Conservation (phyloP, 2,113 vertebrate species). For the Cebidichthys violaceus region DNA sequence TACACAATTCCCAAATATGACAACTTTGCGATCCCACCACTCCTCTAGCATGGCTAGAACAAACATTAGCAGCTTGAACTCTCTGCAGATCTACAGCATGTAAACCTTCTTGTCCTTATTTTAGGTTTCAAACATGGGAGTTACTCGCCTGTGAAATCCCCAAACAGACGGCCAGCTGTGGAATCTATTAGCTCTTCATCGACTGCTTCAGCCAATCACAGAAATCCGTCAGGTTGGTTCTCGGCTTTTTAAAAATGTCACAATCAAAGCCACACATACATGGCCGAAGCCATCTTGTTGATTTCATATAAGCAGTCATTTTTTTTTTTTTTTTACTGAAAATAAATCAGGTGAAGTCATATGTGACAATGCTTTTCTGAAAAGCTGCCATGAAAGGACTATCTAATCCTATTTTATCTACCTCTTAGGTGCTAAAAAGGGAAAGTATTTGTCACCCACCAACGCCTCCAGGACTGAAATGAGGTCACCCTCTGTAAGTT, state of each 20-base stretch:
- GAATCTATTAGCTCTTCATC: conserved; percentile 54
- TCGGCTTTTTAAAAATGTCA: conserved; percentile 10
- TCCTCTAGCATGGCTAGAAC: background rate
- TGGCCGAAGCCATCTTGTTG: conserved; percentile 47
- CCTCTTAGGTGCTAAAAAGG: conserved; percentile 81
- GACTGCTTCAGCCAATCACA: conserved; percentile 48
- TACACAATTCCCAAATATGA: background rate
- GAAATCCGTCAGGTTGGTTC: conserved; percentile 60
- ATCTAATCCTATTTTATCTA: conserved; percentile 80
- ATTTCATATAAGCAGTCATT: conserved; percentile 35
- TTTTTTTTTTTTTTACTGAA: conserved; percentile 26
- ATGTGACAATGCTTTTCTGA: conserved; percentile 70
- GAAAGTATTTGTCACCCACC: conserved; percentile 78
- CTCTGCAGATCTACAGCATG: background rate
- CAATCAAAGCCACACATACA: conserved; percentile 14
- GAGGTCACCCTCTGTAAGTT: conserved; percentile 82
- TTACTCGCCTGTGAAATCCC: conserved; percentile 62
- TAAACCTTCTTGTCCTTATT: conserved; percentile 42
- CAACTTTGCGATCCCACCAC: background rate
- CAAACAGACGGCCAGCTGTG: conserved; percentile 57
- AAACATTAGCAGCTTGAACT: background rate
- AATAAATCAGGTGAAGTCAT: conserved; percentile 59
- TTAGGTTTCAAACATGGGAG: conserved; percentile 51
- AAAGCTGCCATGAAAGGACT: conserved; percentile 68
- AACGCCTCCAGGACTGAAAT: conserved; percentile 75